These are phyloP conservation scores for Romanogobio albipinnatus DNA, from an alignment of 2,113 vertebrate species.

Conservation along the genomic window DNA sequence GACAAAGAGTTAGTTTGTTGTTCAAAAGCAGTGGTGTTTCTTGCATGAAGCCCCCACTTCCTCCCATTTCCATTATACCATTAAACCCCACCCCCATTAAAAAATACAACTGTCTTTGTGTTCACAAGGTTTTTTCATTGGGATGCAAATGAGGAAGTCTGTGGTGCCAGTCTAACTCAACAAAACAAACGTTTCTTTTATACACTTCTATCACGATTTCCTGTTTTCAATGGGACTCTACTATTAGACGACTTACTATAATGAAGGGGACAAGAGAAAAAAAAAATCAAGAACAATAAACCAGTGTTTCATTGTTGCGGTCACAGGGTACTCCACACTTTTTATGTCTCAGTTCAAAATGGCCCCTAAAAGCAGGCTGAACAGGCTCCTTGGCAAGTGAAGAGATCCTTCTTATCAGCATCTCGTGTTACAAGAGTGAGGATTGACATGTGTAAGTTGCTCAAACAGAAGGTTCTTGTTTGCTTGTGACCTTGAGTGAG, in stretches of 20 bases:
- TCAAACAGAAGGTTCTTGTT: constrained; percentile 39
- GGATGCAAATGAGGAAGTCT: constrained; percentile 77
- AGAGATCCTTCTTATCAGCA: constrained; percentile 10
- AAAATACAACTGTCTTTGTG: constrained; percentile 82
- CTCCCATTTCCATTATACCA: constrained; percentile 59
- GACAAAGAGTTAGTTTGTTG: constrained; percentile 76
- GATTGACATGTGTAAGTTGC: constrained; percentile 31
- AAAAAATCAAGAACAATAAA: constrained; percentile 38
- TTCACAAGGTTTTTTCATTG: constrained; percentile 74
- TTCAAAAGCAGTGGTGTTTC: constrained; percentile 79
- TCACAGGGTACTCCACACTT: constrained; percentile 10
- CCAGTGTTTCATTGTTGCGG: constrained; percentile 29
- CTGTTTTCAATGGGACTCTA: constrained; percentile 74
- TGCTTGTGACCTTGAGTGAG: constrained; percentile 22
- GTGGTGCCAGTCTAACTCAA: constrained; percentile 68
- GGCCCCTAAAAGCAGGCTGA: constrained; percentile 3
- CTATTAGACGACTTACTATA: constrained; percentile 58
- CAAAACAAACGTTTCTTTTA: constrained; percentile 77
- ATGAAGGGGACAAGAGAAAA: constrained; percentile 27
- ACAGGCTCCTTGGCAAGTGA: constrained; percentile 19
- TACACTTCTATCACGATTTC: constrained; percentile 76
- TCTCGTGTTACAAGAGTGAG: constrained; percentile 37
- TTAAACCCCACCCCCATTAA: constrained; percentile 48
- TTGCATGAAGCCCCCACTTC: constrained; percentile 69
- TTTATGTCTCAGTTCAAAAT: constrained; percentile 13